A percentile compares a stretch with the other conserved stretches of the same genome.
phyloP scores from a whole-genome alignment of 1,140 invertebrate species.

The Heliothis subflexa region DNA sequence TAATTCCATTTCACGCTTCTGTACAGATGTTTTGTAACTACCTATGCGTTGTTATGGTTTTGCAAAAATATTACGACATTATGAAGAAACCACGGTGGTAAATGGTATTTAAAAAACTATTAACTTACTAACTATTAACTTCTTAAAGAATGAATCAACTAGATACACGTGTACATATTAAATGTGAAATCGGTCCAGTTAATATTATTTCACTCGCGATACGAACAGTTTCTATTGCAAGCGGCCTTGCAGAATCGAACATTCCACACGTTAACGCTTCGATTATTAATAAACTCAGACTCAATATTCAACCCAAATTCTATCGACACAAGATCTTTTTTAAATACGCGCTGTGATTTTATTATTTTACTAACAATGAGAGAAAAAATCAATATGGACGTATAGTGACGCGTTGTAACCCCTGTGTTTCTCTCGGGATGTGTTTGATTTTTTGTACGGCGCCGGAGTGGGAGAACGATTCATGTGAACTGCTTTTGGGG shows the following conservation, averaged over 20 bases:
- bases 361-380: conserved; percentile 85
- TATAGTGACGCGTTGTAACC: conserved; percentile 84
- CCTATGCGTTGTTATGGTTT: background rate
- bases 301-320: conserved; percentile 83
- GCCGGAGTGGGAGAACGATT: conserved; percentile 83
- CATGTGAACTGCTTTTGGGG: conserved; percentile 86
- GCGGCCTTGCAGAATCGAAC: conserved; percentile 82
- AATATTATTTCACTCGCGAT: conserved; percentile 82
- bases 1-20: too few relatives aligned
- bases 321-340: conserved; percentile 80
- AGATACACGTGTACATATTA: conserved; percentile 57
- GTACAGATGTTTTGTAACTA: too few relatives aligned
- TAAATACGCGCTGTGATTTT: conserved; percentile 74
- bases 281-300: conserved; percentile 84
- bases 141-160: conserved; percentile 34
- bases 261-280: conserved; percentile 85
- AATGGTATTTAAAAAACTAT: conserved; percentile 12
- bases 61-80: background rate
- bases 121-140: conserved; percentile 25
- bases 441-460: conserved; percentile 84
- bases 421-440: conserved; percentile 86
- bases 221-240: conserved; percentile 84
- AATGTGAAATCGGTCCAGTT: conserved; percentile 75
- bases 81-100: background rate
- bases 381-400: conserved; percentile 85